Evolutionary conservation across 2,113 vertebrate species (phyloP).

Genomic region (Rattus rattus): DNA sequence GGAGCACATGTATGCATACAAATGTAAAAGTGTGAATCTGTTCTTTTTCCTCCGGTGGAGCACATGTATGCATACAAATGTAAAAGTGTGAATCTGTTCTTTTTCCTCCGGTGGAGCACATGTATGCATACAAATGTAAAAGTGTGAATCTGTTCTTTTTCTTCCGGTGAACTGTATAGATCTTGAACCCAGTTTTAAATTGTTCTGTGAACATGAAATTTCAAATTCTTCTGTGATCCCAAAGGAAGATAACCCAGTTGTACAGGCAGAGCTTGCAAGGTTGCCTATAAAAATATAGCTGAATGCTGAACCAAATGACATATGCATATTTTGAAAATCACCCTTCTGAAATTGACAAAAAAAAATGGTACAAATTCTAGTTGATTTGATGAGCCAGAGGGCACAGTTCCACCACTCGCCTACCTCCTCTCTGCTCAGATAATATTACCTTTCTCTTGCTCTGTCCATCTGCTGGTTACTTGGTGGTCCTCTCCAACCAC

Average conservation of each 20-base stretch:
- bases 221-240: neutral
- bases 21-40: too few relatives aligned
- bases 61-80: neutral
- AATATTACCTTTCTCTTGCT: slow-evolving; percentile 12
- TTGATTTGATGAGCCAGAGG: slow-evolving; percentile 40
- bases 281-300: neutral
- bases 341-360: neutral
- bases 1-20: neutral
- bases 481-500: slow-evolving; percentile 13
- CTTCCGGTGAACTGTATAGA: neutral
- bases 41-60: neutral
- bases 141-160: too few relatives aligned
- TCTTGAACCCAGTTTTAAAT: neutral
- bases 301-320: slow-evolving; percentile 53
- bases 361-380: slow-evolving; percentile 38
- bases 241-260: neutral
- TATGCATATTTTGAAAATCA: slow-evolving; percentile 63
- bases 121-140: too few relatives aligned
- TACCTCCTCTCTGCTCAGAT: slow-evolving; percentile 12
- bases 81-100: too few relatives aligned
- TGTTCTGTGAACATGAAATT: neutral
- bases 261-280: neutral
- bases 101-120: neutral
- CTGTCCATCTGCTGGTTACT: slow-evolving; percentile 50
- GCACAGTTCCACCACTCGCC: slow-evolving; percentile 50